Evolutionary conservation across 2,797 vertebrate species (phyloP).

Genomic region (Lepus oiostolus): DNA sequence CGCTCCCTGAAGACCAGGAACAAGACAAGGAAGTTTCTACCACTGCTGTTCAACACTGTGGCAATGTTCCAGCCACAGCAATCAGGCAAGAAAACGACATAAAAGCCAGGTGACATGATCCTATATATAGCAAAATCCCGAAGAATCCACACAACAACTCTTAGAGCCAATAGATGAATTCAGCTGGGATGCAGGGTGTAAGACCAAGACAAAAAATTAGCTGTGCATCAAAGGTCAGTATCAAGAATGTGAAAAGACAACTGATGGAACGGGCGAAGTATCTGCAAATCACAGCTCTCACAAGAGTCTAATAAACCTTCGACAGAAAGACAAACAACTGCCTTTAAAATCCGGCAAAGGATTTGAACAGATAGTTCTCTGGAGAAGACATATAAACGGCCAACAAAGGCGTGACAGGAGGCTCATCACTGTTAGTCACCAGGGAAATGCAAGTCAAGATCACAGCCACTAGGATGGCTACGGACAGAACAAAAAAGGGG

Average conservation of each 20-base stretch:
- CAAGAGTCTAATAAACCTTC: neutral
- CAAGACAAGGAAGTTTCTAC: neutral
- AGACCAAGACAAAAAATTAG: slow-evolving; percentile 10
- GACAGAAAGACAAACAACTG: neutral
- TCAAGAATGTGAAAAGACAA: slow-evolving; percentile 26
- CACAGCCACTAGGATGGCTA: neutral
- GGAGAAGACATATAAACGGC: neutral
- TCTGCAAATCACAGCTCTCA: neutral
- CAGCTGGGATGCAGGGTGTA: neutral
- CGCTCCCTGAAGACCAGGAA: neutral
- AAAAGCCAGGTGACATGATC: neutral
- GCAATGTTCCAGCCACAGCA: neutral
- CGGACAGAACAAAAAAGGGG: neutral
- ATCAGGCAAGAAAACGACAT: neutral
- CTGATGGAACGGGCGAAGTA: neutral
- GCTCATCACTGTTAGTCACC: neutral
- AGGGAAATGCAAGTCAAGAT: neutral
- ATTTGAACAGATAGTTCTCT: slow-evolving; percentile 11
- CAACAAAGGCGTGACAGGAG: neutral
- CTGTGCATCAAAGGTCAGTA: neutral
- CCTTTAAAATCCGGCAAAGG: neutral
- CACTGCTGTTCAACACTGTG: neutral
- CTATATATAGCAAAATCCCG: neutral
- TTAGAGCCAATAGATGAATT: slow-evolving; percentile 10
- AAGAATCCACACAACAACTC: neutral